phyloP scores from a whole-genome alignment of 2,797 vertebrate species.

The Peromyscus aztecus region DNA sequence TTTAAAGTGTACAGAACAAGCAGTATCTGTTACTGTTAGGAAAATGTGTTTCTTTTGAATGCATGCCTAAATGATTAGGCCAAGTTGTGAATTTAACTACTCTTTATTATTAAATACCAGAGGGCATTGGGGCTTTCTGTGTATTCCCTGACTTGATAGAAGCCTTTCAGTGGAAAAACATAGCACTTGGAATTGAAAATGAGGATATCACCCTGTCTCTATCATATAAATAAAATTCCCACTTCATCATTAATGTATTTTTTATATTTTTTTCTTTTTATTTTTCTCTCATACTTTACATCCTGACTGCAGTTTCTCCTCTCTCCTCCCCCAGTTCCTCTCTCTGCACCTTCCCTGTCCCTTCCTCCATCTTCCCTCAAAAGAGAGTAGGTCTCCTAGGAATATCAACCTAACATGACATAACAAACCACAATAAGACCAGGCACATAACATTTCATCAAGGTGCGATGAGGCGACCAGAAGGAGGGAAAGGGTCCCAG shows the following conservation, averaged over 20 bases:
- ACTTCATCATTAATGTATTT: not conserved
- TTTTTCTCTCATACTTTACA: not conserved
- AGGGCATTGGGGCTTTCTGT: not conserved
- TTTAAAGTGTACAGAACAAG: not conserved
- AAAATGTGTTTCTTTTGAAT: not conserved
- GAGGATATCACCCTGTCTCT: not conserved
- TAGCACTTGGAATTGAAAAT: not conserved
- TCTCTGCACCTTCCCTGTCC: not conserved
- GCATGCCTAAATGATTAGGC: not conserved
- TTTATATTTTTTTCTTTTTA: not conserved
- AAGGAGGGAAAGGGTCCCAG: not conserved
- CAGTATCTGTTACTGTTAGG: not conserved
- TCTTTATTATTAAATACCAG: not conserved
- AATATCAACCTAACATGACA: not conserved
- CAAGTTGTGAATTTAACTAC: not conserved
- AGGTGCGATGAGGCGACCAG: not conserved
- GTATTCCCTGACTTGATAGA: not conserved
- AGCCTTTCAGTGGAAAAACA: not conserved
- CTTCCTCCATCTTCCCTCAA: not conserved
- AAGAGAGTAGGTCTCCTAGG: not conserved
- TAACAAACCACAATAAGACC: not conserved
- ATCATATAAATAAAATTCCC: not conserved
- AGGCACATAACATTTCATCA: not conserved
- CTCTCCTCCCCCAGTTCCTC: not conserved
- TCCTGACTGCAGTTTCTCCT: not conserved